A percentile compares a stretch with the other conserved stretches of the same genome.
Evolutionary conservation across 2,113 vertebrate genomes (phyloP).

Genomic region (Pygoscelis adeliae): DNA sequence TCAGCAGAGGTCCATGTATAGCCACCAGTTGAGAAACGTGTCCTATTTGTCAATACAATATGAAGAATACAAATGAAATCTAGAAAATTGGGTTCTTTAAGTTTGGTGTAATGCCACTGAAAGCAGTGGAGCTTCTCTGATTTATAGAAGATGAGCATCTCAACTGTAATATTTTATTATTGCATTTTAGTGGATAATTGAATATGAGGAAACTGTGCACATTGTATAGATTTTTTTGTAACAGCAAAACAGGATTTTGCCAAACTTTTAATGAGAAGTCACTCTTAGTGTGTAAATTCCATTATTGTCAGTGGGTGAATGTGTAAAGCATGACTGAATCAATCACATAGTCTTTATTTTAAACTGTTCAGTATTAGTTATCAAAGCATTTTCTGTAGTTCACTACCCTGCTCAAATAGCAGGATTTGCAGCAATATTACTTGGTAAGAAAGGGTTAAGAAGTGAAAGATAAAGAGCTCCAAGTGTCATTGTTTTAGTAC

Average conservation of each 20-base stretch:
- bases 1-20: neutral
- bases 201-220: neutral
- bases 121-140: conserved; percentile 15
- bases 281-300: conserved; percentile 17
- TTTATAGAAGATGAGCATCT: neutral
- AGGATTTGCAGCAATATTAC: neutral
- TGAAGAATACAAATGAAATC: neutral
- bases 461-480: conserved; percentile 18
- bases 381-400: neutral
- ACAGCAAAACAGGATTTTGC: neutral
- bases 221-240: neutral
- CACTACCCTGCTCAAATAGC: neutral
- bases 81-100: neutral
- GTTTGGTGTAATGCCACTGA: neutral
- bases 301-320: neutral
- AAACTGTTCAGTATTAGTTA: neutral
- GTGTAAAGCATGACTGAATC: conserved; percentile 5
- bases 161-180: conserved; percentile 7
- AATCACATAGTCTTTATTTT: neutral
- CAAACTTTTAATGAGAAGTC: conserved; percentile 15
- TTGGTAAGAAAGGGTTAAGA: conserved; percentile 45
- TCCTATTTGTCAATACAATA: neutral
- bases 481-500: conserved; percentile 51
- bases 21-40: neutral
- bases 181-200: neutral